Conservation (phyloP, 2,113 vertebrate species). For the Meles meles region DNA sequence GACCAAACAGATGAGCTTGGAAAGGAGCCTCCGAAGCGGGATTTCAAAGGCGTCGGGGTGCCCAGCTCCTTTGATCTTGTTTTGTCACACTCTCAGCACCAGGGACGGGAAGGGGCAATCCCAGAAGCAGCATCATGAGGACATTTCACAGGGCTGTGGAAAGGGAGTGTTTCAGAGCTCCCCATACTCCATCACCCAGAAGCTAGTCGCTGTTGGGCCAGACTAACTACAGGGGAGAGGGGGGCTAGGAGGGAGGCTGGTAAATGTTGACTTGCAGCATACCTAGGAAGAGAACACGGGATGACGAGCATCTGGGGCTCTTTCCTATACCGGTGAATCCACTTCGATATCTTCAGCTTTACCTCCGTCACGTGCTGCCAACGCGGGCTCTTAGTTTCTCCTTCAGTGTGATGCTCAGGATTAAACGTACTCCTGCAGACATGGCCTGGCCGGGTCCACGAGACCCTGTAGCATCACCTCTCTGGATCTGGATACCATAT, state of each 20-base stretch:
- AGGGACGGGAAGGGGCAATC: neutral
- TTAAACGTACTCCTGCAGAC: neutral
- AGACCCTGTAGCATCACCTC: neutral
- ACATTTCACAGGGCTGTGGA: neutral
- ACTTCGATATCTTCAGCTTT: accelerated
- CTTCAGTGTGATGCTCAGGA: neutral
- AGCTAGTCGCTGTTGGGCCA: neutral
- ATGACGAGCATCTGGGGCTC: no score
- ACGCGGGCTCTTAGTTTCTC: neutral
- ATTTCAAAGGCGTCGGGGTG: neutral
- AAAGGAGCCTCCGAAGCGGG: neutral
- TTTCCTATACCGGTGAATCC: neutral
- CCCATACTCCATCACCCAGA: neutral
- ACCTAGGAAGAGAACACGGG: neutral
- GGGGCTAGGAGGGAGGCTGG: neutral
- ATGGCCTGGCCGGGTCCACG: neutral
- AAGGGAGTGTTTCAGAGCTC: neutral
- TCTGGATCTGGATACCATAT: conserved; percentile 49
- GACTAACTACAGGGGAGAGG: no score
- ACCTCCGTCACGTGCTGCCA: accelerated
- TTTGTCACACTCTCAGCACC: neutral
- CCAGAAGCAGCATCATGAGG: accelerated
- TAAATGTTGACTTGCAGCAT: neutral
- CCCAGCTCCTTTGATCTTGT: neutral
- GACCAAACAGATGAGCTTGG: neutral